Percentiles rank a stretch among this genome's conserved stretches.
Conservation (phyloP, 2,888 invertebrate genomes). For the Apotomis turbidana region DNA sequence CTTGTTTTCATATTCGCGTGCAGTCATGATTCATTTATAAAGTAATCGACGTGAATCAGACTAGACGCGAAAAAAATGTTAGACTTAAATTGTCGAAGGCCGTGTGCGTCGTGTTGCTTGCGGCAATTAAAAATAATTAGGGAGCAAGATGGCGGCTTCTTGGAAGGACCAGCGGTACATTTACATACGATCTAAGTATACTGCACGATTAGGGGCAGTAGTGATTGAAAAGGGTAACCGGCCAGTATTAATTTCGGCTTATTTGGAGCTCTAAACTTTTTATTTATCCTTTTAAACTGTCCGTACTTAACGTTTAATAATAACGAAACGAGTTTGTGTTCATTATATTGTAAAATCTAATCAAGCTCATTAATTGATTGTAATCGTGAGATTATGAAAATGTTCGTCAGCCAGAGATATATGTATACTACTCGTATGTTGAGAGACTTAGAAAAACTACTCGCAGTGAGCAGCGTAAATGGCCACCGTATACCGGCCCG, state of each 20-base stretch:
- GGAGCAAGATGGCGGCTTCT: slow-evolving; percentile 77
- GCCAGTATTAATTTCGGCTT: slow-evolving; percentile 62
- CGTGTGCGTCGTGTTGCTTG: slow-evolving; percentile 67
- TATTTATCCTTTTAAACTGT: slow-evolving; percentile 60
- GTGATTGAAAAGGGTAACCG: slow-evolving; percentile 80
- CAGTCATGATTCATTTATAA: slow-evolving; percentile 68
- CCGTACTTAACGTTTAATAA: slow-evolving; percentile 53
- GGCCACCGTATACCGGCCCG: too few relatives aligned
- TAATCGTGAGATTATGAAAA: slow-evolving; percentile 9
- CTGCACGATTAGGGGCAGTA: slow-evolving; percentile 80
- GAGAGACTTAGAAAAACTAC: too few relatives aligned
- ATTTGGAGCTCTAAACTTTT: slow-evolving; percentile 49
- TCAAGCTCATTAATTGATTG: slow-evolving; percentile 38
- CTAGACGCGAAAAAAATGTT: slow-evolving; percentile 81
- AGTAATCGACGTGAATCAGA: slow-evolving; percentile 73
- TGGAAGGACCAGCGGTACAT: slow-evolving; percentile 76
- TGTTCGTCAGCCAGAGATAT: not conserved
- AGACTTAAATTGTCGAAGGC: slow-evolving; percentile 76
- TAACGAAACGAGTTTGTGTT: slow-evolving; percentile 22
- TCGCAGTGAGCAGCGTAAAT: too few relatives aligned
- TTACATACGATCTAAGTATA: slow-evolving; percentile 76
- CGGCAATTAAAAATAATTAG: slow-evolving; percentile 84
- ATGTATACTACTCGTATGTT: too few relatives aligned
- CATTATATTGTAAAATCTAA: slow-evolving; percentile 39
- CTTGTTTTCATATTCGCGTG: slow-evolving; percentile 68